Evolutionary conservation across 2,797 vertebrate species (phyloP).

Genomic region (Rhabdomys pumilio): DNA sequence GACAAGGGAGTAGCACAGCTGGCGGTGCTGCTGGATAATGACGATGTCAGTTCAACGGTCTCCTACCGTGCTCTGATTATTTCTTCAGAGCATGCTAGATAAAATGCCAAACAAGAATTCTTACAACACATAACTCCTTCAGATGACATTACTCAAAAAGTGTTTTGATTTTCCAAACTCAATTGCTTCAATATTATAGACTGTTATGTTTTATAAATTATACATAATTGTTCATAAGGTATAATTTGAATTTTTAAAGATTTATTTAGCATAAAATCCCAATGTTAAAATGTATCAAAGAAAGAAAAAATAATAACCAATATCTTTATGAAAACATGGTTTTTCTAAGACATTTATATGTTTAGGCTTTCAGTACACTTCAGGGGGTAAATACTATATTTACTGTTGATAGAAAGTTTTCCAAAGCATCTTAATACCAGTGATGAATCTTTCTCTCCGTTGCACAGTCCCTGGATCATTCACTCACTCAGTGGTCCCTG

Average conservation of each 20-base stretch:
- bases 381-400: background rate
- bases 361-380: slow-evolving; percentile 18
- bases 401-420: slow-evolving; percentile 14
- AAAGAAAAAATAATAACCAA: slow-evolving; percentile 48
- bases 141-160: slow-evolving; percentile 54
- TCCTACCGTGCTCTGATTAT: slow-evolving; percentile 47
- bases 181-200: slow-evolving; percentile 24
- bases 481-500: background rate
- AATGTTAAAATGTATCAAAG: slow-evolving; percentile 16
- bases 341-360: slow-evolving; percentile 24
- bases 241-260: slow-evolving; percentile 56
- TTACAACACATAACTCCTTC: slow-evolving; percentile 68
- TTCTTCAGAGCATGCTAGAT: slow-evolving; percentile 21
- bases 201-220: background rate
- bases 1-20: slow-evolving; percentile 76
- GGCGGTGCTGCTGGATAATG: slow-evolving; percentile 58
- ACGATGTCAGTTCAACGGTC: slow-evolving; percentile 55
- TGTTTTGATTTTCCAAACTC: slow-evolving; percentile 4
- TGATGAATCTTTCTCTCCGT: background rate
- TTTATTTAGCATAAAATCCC: slow-evolving; percentile 57
- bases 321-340: slow-evolving; percentile 34
- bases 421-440: slow-evolving; percentile 17
- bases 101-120: slow-evolving; percentile 54
- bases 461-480: background rate
- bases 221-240: slow-evolving; percentile 34